Base-by-base conservation (phyloP, 2,888 invertebrate genomes). In the Parascotia fuliginaria region DNA sequence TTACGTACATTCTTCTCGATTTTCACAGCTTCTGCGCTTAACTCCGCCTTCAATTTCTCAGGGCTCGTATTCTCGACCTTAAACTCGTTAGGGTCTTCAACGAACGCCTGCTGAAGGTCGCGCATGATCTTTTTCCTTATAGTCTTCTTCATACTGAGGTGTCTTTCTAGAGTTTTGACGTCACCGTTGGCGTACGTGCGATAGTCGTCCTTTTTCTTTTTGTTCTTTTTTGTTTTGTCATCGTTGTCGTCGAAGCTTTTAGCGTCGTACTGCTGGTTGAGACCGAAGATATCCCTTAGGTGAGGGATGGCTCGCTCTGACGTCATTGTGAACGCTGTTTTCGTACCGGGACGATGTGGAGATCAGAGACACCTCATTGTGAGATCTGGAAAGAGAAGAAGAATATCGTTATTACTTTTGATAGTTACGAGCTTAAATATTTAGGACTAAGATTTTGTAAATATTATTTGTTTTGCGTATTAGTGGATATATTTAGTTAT, bases 131-230 rank as follows among this genome's bases (percentile, higher is more conserved):
- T 96, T 90, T 96, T 96, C 67, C 96, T 89, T 65, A 96, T 96
- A 12, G 96, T 96, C 81, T 96, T 96, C 91, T 97, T 96, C 96
- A 96, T 96, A 79, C 96, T 96, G 71, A 97, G 93, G 83, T 96
- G 96, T 67, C 96, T 91, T 77, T 97, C 96, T 32, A 96, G 84
- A 13, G 96, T 96, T 73, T 95, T 95, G 33, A 95, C 95, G 79
- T 95, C 95, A 41, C 94, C 94, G 73, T 95, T 95, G 9, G 93
- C 91, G 67, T 94, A 91, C 1, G 94, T 92, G 77, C 95, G 94
- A 83, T 93, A 95, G 77, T 95, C 95, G 63, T 95, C 95, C 73
- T 95, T 95, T 72, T 94, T 94, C 72, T 94, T 93, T 76, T 93
- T 94, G 55, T 83, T 79, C 78, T 94, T 94, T 73, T 94, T 94